Base-by-base conservation (phyloP, 2,888 invertebrate species). In the Phengaris arion region DNA sequence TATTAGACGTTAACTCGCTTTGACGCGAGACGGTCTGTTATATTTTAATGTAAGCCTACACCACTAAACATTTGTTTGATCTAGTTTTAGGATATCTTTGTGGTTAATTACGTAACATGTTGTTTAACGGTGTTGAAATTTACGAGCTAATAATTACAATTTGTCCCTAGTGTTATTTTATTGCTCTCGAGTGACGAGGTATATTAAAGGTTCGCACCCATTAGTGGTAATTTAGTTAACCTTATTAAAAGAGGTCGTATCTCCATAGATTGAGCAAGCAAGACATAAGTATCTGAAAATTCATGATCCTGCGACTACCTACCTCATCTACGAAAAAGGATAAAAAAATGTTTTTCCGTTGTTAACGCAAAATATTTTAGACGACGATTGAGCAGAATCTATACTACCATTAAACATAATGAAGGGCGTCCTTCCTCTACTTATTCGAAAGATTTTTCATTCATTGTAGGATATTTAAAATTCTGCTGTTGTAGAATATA, bases 161-260 rank as follows among this genome's bases (percentile, higher is more conserved):
- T 72, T 72, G 54, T 72, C 72, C 35, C 22, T 69, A 48, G 15
- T 70, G 70, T 70, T 15, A 45, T 70, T 70, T 70, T 72, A 72
- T 54, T 72, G 72, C 72, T 72, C 35, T 15, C 22, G 7, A 54
- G 12, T 54, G 72, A 72, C 72, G 52, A 72, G 72, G 72, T 72
- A 72, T 35, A 72, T 72, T 72, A 72, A 52, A 54, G 52, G 72
- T 72, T 72, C 72, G 72, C 72, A 72, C 72, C 72, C 72, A 72
- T 72, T 72, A 83, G 85, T 82, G 89, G 86, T 90, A 90, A 91
- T 90, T 89, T 88, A 87, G 88, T 92, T 92, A 91, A 92, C 92
- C 92, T 85, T 88, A 89, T 89, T 92, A 87, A 87, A 82, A 81
- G 81, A 81, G 82, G 74, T 69, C 69, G 69, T 70, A 69, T 15